These are phyloP conservation scores for Dasypolia templi DNA, from an alignment of 2,888 invertebrate genomes.

Conservation along the genomic window DNA sequence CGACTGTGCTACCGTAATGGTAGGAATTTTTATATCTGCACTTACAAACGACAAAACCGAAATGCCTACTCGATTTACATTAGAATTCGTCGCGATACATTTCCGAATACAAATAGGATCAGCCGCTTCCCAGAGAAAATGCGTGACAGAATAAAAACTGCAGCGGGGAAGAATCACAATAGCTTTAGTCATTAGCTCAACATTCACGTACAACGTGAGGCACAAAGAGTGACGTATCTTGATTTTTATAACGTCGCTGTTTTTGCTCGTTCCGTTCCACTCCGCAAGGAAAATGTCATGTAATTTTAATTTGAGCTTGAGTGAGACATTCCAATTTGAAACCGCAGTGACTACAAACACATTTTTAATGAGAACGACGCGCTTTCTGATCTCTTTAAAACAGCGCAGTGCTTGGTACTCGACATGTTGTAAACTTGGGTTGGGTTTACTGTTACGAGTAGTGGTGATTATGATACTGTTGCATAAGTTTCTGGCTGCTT, in stretches of 20 bases:
- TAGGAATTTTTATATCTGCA: slow-evolving; percentile 44
- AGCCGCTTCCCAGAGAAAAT: slow-evolving; percentile 31
- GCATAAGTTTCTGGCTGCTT: neutral
- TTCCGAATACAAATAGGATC: slow-evolving; percentile 61
- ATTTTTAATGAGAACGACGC: too few species aligned
- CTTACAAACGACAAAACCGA: slow-evolving; percentile 52
- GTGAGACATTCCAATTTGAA: slow-evolving; percentile 53
- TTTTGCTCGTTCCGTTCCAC: slow-evolving; percentile 43
- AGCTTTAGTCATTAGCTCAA: slow-evolving; percentile 61
- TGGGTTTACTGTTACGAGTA: neutral
- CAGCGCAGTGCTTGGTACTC: neutral
- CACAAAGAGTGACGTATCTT: slow-evolving; percentile 65
- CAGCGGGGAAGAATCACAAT: slow-evolving; percentile 53
- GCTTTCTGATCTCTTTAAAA: slow-evolving; percentile 20
- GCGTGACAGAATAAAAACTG: slow-evolving; percentile 63
- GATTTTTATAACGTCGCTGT: slow-evolving; percentile 57
- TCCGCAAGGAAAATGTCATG: slow-evolving; percentile 55
- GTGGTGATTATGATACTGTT: neutral
- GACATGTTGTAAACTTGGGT: slow-evolving; percentile 14
- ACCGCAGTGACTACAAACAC: slow-evolving; percentile 48
- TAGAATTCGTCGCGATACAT: slow-evolving; percentile 54
- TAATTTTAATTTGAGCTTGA: slow-evolving; percentile 58
- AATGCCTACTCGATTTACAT: slow-evolving; percentile 61
- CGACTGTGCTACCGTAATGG: slow-evolving; percentile 50
- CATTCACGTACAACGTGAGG: slow-evolving; percentile 57